Evolutionary conservation across 1,140 invertebrate species (phyloP).

Genomic region (Galleria mellonella): DNA sequence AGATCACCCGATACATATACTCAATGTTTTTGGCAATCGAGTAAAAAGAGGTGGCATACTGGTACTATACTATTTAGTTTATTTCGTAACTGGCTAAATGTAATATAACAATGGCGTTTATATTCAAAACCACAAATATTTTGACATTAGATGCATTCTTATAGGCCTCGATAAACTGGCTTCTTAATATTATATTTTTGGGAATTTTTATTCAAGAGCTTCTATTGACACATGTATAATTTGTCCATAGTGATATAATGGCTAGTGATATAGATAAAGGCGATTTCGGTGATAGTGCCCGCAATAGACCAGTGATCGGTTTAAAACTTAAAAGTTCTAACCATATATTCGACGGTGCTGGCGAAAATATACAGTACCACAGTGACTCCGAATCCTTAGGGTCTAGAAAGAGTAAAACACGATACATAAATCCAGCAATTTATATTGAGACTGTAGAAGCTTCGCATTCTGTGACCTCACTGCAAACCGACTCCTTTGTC

Average conservation of each 20-base stretch:
- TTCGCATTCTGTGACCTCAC: constrained; percentile 48
- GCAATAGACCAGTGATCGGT: constrained; percentile 30
- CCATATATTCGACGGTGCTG: constrained; percentile 59
- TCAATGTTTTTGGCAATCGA: too few relatives aligned
- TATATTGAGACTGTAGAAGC: constrained; percentile 52
- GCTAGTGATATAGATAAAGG: constrained; percentile 45
- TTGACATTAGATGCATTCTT: constrained; percentile 20
- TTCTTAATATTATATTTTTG: not conserved
- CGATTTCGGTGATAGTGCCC: constrained; percentile 53
- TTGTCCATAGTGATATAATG: constrained; percentile 19
- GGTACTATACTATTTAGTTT: too few relatives aligned
- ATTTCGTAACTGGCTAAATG: not conserved
- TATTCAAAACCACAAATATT: constrained; percentile 17
- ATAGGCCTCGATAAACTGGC: too few relatives aligned
- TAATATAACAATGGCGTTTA: constrained; percentile 5
- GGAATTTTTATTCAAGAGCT: constrained; percentile 7
- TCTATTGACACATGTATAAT: constrained; percentile 10
- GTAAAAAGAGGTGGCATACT: too few relatives aligned
- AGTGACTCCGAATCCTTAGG: constrained; percentile 56
- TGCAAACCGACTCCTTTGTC: constrained; percentile 37
- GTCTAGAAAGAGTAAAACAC: constrained; percentile 53
- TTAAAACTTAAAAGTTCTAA: constrained; percentile 37
- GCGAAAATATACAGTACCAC: constrained; percentile 56
- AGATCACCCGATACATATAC: too few relatives aligned
- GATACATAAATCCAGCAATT: constrained; percentile 66